Evolutionary conservation across 2,888 invertebrate species (phyloP).

Genomic region (Epistrophella euchroma): DNA sequence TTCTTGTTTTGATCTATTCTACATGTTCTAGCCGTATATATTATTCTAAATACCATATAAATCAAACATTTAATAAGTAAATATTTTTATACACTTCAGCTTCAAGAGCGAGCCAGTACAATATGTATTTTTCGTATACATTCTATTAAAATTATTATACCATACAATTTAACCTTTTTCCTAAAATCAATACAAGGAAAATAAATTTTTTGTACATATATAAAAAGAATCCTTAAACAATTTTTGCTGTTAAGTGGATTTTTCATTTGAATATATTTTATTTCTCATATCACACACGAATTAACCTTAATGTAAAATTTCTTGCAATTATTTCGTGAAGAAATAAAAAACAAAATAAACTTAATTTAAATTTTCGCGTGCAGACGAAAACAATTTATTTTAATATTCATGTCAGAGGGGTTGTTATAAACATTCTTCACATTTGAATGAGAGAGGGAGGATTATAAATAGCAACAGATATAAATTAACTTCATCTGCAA

Average conservation of each 20-base stretch:
- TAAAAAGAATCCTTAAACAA: background rate
- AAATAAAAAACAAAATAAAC: background rate
- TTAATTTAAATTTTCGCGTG: conserved; percentile 49
- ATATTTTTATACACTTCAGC: too few species aligned
- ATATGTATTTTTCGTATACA: too few species aligned
- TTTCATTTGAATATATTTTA: background rate
- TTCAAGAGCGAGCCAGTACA: too few species aligned
- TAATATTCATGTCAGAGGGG: conserved; percentile 42
- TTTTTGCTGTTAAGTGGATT: background rate
- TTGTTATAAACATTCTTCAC: conserved; percentile 25
- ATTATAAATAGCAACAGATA: conserved; percentile 25
- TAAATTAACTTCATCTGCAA: conserved; percentile 42
- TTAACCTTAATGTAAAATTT: background rate
- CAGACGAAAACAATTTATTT: conserved; percentile 60
- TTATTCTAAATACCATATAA: too few species aligned
- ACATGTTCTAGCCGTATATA: too few species aligned
- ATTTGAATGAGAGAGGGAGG: background rate
- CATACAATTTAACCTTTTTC: background rate
- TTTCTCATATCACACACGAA: conserved; percentile 1
- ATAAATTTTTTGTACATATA: background rate
- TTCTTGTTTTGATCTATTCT: too few species aligned
- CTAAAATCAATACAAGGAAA: background rate
- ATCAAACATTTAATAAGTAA: too few species aligned
- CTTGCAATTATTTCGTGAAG: conserved; percentile 3
- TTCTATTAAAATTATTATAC: too few species aligned